Base-by-base conservation (phyloP, 2,888 invertebrate species). In the Chromoteleia sp. region DNA sequence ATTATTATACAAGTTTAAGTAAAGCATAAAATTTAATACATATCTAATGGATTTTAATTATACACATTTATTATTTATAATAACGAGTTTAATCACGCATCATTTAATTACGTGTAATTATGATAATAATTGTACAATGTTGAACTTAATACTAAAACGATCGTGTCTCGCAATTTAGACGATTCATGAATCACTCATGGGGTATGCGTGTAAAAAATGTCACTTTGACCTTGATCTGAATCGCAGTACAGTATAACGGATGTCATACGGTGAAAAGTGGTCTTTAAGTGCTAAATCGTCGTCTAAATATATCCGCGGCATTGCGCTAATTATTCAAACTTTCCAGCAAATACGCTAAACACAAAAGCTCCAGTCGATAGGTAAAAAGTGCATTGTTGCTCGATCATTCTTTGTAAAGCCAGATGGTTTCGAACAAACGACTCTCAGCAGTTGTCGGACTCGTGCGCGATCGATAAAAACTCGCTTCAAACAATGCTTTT, bases 391-490 rank as follows among this genome's bases (percentile, higher is more conserved):
- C 41, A 70, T 77, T 77, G 77, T 76, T 54, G 45, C 50, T 52
- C 21, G 70, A 70, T 70, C 77, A 61, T 63, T 70, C 61, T 61
- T 68, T 45, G 59, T 68, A 33, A 33, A 14, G 45, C 77, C 77
- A 63, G 70, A 61, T 77, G 77, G 33, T 56, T 70, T 56, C 50
- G 41, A 65, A 77, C 70, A 77, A 77, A 71, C 56, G 65, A 48
- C 70, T 59, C 59, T 12, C 25, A 36, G 17, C 58, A 29, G 70
- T 77, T 12, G 63, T 68, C 61, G 15, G 43, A 33, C 61, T 68
- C 19, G 25, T 41, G n/a, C 19, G 48, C 56, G 77, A 77, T 71
- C 77, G 70, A 77, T 77, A 77, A 70, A 77, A 63, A 77, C 48
- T 10, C 52, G 25, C 33, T 41, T 33, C 48, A 12, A 33, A 70